These are phyloP conservation scores for Ormyrus labotus DNA, from an alignment of 2,888 invertebrate genomes.

Conservation along the genomic window DNA sequence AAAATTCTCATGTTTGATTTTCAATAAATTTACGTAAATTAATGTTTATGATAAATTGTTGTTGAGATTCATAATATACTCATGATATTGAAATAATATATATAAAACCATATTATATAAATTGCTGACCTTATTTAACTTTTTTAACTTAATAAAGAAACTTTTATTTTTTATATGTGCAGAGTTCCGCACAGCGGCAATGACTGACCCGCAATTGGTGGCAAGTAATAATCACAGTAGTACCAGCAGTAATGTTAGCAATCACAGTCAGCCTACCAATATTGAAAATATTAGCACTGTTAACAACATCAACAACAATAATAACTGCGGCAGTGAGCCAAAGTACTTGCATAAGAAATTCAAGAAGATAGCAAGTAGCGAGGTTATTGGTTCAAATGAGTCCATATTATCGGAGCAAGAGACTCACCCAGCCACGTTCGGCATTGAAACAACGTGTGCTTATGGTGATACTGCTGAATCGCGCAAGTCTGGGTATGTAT, in stretches of 20 bases:
- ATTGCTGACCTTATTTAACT: too few relatives aligned
- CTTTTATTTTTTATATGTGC: conserved; percentile 55
- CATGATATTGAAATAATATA: too few relatives aligned
- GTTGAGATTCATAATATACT: too few relatives aligned
- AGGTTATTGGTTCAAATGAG: conserved; percentile 56
- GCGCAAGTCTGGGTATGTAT: conserved; percentile 84
- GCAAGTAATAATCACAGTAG: conserved; percentile 63
- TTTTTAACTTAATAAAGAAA: not conserved
- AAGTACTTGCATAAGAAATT: conserved; percentile 95
- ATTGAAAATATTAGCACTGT: conserved; percentile 65
- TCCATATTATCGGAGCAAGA: conserved; percentile 1
- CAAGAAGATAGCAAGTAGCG: conserved; percentile 87
- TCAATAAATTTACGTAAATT: too few relatives aligned
- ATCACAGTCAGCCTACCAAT: conserved; percentile 41
- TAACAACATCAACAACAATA: conserved; percentile 62
- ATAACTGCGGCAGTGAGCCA: conserved; percentile 76
- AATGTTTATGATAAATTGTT: too few relatives aligned
- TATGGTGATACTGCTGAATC: conserved; percentile 67
- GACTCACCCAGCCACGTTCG: conserved; percentile 47
- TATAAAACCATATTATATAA: too few relatives aligned
- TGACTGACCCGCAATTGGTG: conserved; percentile 74
- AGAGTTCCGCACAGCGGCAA: conserved; percentile 72
- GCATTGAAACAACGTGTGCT: too few relatives aligned
- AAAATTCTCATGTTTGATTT: too few relatives aligned
- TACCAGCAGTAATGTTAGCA: not conserved